These are phyloP conservation scores for Mythimna albipuncta DNA, from an alignment of 2,888 invertebrate species.

Conservation along the genomic window DNA sequence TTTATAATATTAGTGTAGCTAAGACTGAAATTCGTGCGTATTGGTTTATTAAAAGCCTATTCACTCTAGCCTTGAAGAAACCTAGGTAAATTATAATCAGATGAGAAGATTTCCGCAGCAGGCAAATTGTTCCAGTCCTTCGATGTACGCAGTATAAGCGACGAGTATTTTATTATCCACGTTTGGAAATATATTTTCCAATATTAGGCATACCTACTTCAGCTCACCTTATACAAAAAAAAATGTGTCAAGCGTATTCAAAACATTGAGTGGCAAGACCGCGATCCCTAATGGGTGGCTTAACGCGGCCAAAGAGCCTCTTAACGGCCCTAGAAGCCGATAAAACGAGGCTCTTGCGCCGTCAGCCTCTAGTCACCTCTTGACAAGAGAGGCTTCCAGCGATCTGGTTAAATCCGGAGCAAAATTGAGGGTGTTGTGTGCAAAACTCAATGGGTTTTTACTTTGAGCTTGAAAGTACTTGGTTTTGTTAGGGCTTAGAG, in stretches of 20 bases:
- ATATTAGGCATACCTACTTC: slow-evolving; percentile 37
- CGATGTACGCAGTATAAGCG: too few relatives aligned
- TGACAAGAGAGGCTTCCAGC: slow-evolving; percentile 60
- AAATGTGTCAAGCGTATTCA: slow-evolving; percentile 67
- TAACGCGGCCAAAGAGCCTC: slow-evolving; percentile 63
- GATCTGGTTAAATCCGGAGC: slow-evolving; percentile 63
- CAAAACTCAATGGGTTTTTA: slow-evolving; percentile 51
- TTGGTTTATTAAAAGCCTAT: too few relatives aligned
- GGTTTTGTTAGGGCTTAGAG: slow-evolving; percentile 17
- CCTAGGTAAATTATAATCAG: too few relatives aligned
- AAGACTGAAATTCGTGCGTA: too few relatives aligned
- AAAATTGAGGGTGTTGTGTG: slow-evolving; percentile 61
- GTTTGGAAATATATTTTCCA: slow-evolving; percentile 15
- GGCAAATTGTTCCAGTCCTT: too few relatives aligned
- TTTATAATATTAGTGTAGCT: too few relatives aligned
- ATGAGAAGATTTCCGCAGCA: too few relatives aligned
- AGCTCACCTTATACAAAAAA: slow-evolving; percentile 50
- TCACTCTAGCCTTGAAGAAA: too few relatives aligned
- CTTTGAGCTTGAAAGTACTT: slow-evolving; percentile 35
- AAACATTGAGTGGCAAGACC: slow-evolving; percentile 59
- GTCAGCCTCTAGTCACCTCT: slow-evolving; percentile 64
- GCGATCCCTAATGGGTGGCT: slow-evolving; percentile 66
- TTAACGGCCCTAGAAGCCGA: slow-evolving; percentile 57
- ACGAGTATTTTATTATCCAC: too few relatives aligned
- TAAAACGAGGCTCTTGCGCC: slow-evolving; percentile 66